A percentile compares a stretch with the other conserved stretches of the same genome.
Conservation (phyloP, 2,888 invertebrate genomes). For the Microplitis deprimator region DNA sequence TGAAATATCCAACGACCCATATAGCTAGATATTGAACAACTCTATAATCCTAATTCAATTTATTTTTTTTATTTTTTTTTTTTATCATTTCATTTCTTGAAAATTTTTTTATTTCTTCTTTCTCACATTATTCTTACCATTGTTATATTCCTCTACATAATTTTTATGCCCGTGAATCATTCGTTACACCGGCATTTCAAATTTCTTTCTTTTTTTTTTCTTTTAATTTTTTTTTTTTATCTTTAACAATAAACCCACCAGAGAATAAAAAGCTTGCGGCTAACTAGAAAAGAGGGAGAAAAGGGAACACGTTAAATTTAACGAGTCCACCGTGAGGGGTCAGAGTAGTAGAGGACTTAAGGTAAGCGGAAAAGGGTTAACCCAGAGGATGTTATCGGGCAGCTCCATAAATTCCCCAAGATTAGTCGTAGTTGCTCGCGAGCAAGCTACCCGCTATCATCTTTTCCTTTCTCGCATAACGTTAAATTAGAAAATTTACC, state of each 20-base stretch:
- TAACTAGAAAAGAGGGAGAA: constrained; percentile 35
- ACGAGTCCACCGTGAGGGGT: constrained; percentile 38
- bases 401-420: constrained; percentile 64
- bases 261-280: constrained; percentile 22
- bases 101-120: constrained; percentile 1
- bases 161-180: constrained; percentile 7
- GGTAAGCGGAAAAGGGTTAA: constrained; percentile 61
- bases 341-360: constrained; percentile 55
- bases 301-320: constrained; percentile 39
- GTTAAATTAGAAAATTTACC: constrained; percentile 22
- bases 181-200: neutral
- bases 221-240: neutral
- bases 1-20: constrained; percentile 17
- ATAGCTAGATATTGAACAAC: constrained; percentile 9
- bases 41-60: neutral
- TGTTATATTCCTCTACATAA: constrained; percentile 7
- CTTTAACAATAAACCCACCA: constrained; percentile 8
- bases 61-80: neutral
- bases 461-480: constrained; percentile 40
- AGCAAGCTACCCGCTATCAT: constrained; percentile 42
- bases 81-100: neutral
- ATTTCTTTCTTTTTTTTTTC: neutral
- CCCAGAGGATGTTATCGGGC: constrained; percentile 60
- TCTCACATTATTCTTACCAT: neutral
- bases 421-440: constrained; percentile 57